phyloP scores from a whole-genome alignment of 2,797 vertebrate species.

The Peromyscus aztecus region DNA sequence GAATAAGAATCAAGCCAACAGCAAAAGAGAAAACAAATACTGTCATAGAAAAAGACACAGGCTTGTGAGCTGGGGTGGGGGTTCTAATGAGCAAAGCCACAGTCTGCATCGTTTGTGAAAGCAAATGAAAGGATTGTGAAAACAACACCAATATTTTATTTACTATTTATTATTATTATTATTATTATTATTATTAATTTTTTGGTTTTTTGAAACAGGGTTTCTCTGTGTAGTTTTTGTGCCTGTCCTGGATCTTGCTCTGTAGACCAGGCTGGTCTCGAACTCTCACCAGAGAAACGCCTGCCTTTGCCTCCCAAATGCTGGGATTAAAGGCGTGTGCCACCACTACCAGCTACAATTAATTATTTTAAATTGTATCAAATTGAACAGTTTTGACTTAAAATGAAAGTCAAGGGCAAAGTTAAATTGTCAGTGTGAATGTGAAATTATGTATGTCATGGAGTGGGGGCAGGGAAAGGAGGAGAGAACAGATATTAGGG shows the following conservation, averaged over 20 bases:
- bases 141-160: slow-evolving; percentile 16
- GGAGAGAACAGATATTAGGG: not conserved
- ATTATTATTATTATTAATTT: too few relatives aligned
- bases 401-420: slow-evolving; percentile 47
- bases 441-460: not conserved
- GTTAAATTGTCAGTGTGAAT: slow-evolving; percentile 17
- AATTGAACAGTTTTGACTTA: slow-evolving; percentile 24
- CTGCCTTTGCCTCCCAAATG: too few relatives aligned
- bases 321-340: too few relatives aligned
- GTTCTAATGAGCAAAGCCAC: not conserved
- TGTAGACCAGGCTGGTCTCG: too few relatives aligned
- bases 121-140: not conserved
- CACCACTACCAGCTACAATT: not conserved
- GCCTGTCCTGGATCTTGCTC: too few relatives aligned
- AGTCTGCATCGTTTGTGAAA: not conserved
- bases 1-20: slow-evolving; percentile 11
- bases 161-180: slow-evolving; percentile 24
- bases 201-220: too few relatives aligned
- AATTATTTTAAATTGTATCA: slow-evolving; percentile 45
- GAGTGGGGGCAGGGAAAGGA: not conserved
- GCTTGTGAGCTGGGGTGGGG: not conserved
- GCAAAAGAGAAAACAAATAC: not conserved
- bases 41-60: not conserved
- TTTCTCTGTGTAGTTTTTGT: too few relatives aligned
- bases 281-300: too few relatives aligned